Base-by-base conservation (phyloP, 2,113 vertebrate species). In the Riparia riparia region DNA sequence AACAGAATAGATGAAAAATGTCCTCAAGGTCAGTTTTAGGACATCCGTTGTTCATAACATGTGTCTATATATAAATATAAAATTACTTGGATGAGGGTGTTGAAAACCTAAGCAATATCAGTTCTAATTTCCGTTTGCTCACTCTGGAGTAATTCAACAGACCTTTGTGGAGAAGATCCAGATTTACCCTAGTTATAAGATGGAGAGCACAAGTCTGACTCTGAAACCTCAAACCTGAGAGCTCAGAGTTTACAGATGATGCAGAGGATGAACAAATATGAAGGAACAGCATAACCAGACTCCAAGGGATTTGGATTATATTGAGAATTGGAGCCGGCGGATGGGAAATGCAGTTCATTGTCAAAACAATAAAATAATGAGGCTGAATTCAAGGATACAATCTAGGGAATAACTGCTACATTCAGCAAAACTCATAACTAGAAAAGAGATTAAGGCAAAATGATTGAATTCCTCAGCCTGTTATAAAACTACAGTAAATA, bases 1-100 rank as follows among this genome's bases (percentile, higher is more conserved):
- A 95, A 70, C 29, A 82, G 68, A 66, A 91, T 11, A 70, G 56
- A 72, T 63, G 53, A 88, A 88, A 95, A 82, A 69, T 60, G 60
- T 95, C 79, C 53, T 85, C 58, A 64, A 82, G 76, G 39, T 93
- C 91, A 83, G 57, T 56, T 76, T 96, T 89, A 93, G 79, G 93
- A 94, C 95, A 97, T 96, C 94, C 96, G 96, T 96, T 97, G 89
- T 86, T 97, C 93, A 90, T 97, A 96, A 91, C 9, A 41, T 79
- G 47, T 90, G 56, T 83, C 72, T 93, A 82, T 72, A 78, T 76
- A 95, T 92, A 93, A 91, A 91, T 89, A 90, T 71, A 91, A 97
- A 91, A 90, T 91, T 90, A 92, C 82, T 80, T 73, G 61, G 68
- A 92, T 78, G 44, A 89, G 49, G 37, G 72, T 94, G 82, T 93